These are phyloP conservation scores for Paradoxurus hermaphroditus DNA, from an alignment of 2,113 vertebrate species.

Conservation along the genomic window DNA sequence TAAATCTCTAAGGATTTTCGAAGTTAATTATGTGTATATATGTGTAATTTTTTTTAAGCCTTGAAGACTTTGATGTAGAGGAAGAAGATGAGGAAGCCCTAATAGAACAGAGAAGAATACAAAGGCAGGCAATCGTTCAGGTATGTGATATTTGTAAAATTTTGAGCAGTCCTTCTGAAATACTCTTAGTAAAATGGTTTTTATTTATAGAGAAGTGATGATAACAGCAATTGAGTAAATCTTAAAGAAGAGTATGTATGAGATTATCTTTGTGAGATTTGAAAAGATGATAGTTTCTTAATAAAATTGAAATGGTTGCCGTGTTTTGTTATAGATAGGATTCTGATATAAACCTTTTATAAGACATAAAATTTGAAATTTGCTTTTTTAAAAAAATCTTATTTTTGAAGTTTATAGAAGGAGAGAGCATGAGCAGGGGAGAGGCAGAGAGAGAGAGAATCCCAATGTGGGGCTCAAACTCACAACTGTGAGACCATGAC, in stretches of 20 bases:
- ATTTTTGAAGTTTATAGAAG: no score
- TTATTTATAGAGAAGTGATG: not conserved
- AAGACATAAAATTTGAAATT: not conserved
- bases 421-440: no score
- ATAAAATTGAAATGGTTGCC: not conserved
- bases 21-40: not conserved
- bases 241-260: not conserved
- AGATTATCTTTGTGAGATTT: not conserved
- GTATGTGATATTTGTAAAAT: constrained; percentile 72
- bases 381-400: not conserved
- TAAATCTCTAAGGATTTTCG: not conserved
- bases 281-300: not conserved
- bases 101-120: constrained; percentile 94
- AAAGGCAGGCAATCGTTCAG: constrained; percentile 96
- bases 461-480: no score
- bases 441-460: no score
- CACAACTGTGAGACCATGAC: no score
- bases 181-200: not conserved
- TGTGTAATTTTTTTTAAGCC: constrained; percentile 79
- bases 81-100: constrained; percentile 97
- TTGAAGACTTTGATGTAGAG: constrained; percentile 96
- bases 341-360: not conserved
- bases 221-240: not conserved
- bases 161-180: not conserved
- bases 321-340: not conserved